Evolutionary conservation across 2,113 vertebrate species (phyloP).

Genomic region (Scalopus aquaticus): DNA sequence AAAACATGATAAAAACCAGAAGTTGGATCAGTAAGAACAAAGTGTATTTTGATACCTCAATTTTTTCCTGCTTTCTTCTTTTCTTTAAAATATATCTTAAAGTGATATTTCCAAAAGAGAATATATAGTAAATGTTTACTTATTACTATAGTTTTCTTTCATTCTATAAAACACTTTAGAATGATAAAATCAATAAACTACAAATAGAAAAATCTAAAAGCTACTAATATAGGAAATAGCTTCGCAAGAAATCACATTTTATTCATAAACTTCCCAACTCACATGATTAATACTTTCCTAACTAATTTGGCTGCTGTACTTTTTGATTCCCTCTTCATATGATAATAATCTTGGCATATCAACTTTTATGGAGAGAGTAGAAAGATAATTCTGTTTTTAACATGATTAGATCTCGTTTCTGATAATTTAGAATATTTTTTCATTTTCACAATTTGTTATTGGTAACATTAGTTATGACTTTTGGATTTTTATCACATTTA

Average conservation of each 20-base stretch:
- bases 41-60: background rate
- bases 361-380: background rate
- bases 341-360: background rate
- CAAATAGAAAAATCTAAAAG: background rate
- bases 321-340: background rate
- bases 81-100: background rate
- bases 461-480: background rate
- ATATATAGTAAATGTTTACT: background rate
- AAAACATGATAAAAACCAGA: background rate
- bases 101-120: background rate
- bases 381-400: background rate
- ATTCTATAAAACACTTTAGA: background rate
- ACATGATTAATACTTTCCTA: background rate
- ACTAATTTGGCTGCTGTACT: background rate
- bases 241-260: background rate
- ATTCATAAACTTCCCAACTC: background rate
- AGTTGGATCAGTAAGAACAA: background rate
- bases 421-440: background rate
- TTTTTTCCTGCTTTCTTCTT: background rate
- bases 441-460: background rate
- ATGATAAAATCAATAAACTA: background rate
- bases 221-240: background rate
- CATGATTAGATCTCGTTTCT: background rate
- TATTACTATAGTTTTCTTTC: background rate
- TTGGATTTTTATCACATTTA: background rate